Evolutionary conservation across 2,797 vertebrate species (phyloP).

Genomic region (Delichon dasypus): DNA sequence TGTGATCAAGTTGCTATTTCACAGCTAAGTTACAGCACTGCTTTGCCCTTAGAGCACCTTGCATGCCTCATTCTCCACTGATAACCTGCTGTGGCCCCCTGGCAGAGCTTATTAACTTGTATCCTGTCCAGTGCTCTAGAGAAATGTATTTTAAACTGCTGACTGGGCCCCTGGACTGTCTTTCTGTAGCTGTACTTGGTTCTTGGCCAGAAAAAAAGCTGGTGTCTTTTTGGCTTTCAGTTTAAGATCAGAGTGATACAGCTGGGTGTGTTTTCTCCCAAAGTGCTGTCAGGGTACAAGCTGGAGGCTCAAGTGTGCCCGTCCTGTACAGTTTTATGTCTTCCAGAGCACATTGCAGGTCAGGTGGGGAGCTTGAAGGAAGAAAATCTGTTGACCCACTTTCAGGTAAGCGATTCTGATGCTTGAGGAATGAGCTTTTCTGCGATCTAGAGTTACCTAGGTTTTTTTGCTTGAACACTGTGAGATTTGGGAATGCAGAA

Average conservation of each 20-base stretch:
- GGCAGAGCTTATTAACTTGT: not conserved
- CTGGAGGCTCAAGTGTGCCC: not conserved
- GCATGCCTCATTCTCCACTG: not conserved
- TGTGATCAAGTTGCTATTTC: not conserved
- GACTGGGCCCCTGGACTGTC: not conserved
- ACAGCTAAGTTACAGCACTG: not conserved
- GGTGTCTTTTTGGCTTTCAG: not conserved
- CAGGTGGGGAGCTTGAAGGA: not conserved
- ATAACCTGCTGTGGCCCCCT: not conserved
- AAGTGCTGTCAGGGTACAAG: not conserved
- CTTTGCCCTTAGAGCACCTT: not conserved
- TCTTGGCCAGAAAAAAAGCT: not conserved
- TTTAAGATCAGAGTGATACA: not conserved
- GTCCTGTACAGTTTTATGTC: not conserved
- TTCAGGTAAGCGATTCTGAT: not conserved
- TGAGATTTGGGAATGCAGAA: not conserved
- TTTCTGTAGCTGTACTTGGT: not conserved
- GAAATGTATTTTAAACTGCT: not conserved
- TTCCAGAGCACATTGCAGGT: not conserved
- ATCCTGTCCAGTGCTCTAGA: not conserved
- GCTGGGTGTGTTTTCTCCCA: not conserved
- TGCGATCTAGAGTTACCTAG: not conserved
- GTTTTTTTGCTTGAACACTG: not conserved
- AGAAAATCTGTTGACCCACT: not conserved
- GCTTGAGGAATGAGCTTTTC: not conserved